Evolutionary conservation across 1,140 invertebrate genomes (phyloP).

Genomic region (Coboldia fuscipes): DNA sequence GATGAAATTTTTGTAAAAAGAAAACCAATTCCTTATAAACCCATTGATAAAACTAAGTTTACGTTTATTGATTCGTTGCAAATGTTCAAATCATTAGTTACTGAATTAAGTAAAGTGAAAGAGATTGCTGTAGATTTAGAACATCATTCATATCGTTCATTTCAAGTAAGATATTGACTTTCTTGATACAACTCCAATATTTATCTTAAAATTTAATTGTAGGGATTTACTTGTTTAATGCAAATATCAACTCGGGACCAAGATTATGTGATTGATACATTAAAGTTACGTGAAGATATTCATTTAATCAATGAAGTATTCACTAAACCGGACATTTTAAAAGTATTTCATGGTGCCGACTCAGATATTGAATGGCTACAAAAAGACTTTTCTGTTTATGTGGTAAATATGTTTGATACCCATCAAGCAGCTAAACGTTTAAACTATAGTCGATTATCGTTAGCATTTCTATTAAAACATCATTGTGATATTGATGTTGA

Average conservation of each 20-base stretch:
- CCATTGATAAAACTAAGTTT: constrained; percentile 39
- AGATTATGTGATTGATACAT: constrained; percentile 84
- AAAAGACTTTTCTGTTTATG: constrained; percentile 80
- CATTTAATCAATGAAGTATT: constrained; percentile 77
- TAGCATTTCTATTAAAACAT: constrained; percentile 55
- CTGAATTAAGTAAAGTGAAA: constrained; percentile 35
- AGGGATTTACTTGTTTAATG: constrained; percentile 77
- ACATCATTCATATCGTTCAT: constrained; percentile 67
- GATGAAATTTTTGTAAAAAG: constrained; percentile 23
- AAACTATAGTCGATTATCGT: constrained; percentile 44
- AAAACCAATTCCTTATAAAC: constrained; percentile 18
- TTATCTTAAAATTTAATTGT: constrained; percentile 4
- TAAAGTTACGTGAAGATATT: constrained; percentile 62
- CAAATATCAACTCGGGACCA: constrained; percentile 75
- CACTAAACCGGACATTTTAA: constrained; percentile 75
- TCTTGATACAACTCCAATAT: not conserved
- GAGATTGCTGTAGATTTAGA: constrained; percentile 78
- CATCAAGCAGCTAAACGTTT: constrained; percentile 65
- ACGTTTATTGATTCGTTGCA: constrained; percentile 41
- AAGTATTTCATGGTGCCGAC: constrained; percentile 89
- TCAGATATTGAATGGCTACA: constrained; percentile 87
- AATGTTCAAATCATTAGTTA: constrained; percentile 31
- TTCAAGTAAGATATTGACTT: constrained; percentile 24
- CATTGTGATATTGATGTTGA: constrained; percentile 65
- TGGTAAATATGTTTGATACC: constrained; percentile 97